phyloP scores from a whole-genome alignment of 2,797 vertebrate genomes.

The Antrozous pallidus region DNA sequence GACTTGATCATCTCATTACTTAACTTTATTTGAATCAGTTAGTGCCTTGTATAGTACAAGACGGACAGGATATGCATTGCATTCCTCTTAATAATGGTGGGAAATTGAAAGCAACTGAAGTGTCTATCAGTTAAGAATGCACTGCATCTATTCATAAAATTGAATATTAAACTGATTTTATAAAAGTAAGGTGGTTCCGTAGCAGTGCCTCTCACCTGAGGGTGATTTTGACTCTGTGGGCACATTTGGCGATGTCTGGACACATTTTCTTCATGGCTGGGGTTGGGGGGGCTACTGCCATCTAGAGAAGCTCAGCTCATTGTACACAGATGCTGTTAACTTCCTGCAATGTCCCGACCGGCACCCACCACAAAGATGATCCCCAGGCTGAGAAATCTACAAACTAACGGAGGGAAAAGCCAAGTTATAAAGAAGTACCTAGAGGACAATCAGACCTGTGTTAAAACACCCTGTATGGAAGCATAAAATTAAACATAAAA shows the following conservation, averaged over 20 bases:
- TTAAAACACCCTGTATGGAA: not conserved
- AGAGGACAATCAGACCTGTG: not conserved
- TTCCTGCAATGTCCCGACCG: not conserved
- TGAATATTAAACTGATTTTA: not conserved
- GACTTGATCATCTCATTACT: not conserved
- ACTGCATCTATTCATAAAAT: not conserved
- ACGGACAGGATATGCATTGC: not conserved
- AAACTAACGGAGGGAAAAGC: not conserved
- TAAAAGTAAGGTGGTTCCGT: not conserved
- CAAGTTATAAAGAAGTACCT: not conserved
- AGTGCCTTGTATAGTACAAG: not conserved
- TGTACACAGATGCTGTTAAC: not conserved
- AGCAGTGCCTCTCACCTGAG: not conserved
- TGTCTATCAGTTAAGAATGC: not conserved
- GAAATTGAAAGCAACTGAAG: not conserved
- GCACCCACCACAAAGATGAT: not conserved
- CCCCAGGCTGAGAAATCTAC: not conserved
- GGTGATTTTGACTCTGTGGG: not conserved
- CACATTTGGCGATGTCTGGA: not conserved
- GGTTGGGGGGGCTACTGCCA: not conserved
- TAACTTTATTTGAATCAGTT: not conserved
- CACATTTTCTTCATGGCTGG: not conserved
- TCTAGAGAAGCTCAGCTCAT: not conserved
- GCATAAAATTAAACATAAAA: not conserved
- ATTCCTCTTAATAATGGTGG: not conserved